A percentile compares a stretch with the other conserved stretches of the same genome.
Evolutionary conservation across 2,888 invertebrate species (phyloP).

Genomic region (Xylota segnis): DNA sequence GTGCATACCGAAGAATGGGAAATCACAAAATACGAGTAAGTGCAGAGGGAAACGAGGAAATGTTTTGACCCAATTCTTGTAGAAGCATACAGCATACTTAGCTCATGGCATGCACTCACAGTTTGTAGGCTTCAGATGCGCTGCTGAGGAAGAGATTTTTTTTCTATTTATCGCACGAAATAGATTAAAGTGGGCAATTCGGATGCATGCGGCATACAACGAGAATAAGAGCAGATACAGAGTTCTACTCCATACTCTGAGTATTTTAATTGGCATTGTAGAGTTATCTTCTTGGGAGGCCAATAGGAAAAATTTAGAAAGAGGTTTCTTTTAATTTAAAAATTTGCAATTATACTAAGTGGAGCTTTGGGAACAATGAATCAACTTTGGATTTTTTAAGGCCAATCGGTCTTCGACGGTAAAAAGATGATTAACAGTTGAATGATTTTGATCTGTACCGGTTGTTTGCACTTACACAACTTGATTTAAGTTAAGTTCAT

Average conservation of each 20-base stretch:
- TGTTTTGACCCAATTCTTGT: constrained; percentile 45
- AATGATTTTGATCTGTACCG: not conserved
- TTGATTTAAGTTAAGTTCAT: too few species aligned
- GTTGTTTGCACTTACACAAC: not conserved
- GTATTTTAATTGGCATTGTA: constrained; percentile 54
- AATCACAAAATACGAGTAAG: constrained; percentile 37
- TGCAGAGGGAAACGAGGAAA: constrained; percentile 21
- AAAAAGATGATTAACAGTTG: not conserved
- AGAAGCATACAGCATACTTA: constrained; percentile 32
- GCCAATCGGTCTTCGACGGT: too few species aligned
- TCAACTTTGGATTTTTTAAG: not conserved
- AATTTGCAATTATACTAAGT: constrained; percentile 7
- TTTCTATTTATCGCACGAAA: constrained; percentile 43
- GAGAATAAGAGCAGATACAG: constrained; percentile 31
- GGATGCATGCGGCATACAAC: constrained; percentile 36
- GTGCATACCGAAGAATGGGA: constrained; percentile 29
- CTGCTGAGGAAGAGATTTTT: constrained; percentile 29
- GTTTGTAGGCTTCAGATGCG: constrained; percentile 39
- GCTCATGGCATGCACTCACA: constrained; percentile 35
- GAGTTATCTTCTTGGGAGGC: constrained; percentile 28
- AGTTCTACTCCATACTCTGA: constrained; percentile 37
- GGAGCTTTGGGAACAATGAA: not conserved
- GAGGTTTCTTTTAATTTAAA: constrained; percentile 3
- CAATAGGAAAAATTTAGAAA: constrained; percentile 10
- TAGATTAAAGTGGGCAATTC: constrained; percentile 62